Base-by-base conservation (phyloP, 2,113 vertebrate genomes). In the Mirza zaza region DNA sequence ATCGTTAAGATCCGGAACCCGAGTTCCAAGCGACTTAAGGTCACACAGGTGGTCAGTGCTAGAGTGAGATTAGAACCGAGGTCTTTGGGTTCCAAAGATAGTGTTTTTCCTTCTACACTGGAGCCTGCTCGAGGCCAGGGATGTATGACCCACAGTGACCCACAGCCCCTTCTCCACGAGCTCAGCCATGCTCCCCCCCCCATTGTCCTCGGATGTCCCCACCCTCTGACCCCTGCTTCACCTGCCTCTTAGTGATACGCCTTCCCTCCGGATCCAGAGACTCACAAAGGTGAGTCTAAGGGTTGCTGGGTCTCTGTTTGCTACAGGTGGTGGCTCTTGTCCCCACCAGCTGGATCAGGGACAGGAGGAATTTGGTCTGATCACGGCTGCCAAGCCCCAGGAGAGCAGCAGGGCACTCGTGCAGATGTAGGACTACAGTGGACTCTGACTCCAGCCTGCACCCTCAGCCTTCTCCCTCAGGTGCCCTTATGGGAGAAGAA, bases 301-400 rank as follows among this genome's bases (percentile, higher is more conserved):
- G 81, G 67, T 8, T 52, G 20, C 42, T 2, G 45, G 57, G 45
- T 68, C 73, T 92, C 91, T 70, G 75, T 42, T 80, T 77, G 75
- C 71, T 75, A 48, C 55, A 92, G 94, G 86, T 76, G 73, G 91
- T n/a, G 8, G 65, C 93, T 87, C 57, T 65, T 86, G 36, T 63
- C 36, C 57, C 73, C 45, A 36, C 80, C 29, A 34, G 76, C 57
- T 4, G 36, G 79, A 21, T 6, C 0, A 1, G 42, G 52, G 29
- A 18, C 8, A 39, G 13, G 20, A 0, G 0, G 27, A 45, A 27
- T 25, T 0, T 45, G 55, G 70, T 67, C 6, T 10, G 70, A 85
- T 21, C 39, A 1, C 1, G 6, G 75, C 10, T 12, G 17, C 48
- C 25, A 23, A 7, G 32, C 67, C 67, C 61, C 39, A 59, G 34